These are phyloP conservation scores for Brachyopa scutellaris DNA, from an alignment of 2,888 invertebrate species.

Conservation along the genomic window DNA sequence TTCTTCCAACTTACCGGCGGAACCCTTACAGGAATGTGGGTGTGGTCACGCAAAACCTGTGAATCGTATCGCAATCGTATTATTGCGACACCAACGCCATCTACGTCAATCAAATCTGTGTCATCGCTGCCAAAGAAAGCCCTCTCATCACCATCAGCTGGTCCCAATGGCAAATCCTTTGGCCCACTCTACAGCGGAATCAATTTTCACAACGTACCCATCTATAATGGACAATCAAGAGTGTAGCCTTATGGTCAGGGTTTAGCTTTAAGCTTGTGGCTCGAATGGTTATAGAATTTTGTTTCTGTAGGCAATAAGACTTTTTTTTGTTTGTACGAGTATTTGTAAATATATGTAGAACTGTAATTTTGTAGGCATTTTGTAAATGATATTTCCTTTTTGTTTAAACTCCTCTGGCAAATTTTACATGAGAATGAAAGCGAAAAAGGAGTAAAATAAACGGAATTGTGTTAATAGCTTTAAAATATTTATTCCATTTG, in stretches of 20 bases:
- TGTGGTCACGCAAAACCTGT: slow-evolving; percentile 81
- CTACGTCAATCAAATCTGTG: slow-evolving; percentile 77
- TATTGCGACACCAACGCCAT: slow-evolving; percentile 77
- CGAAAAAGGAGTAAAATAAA: slow-evolving; percentile 44
- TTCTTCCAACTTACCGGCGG: slow-evolving; percentile 80
- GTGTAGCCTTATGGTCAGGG: slow-evolving; percentile 76
- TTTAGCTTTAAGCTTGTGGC: slow-evolving; percentile 65
- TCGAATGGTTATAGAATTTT: slow-evolving; percentile 69
- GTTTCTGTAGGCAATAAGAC: slow-evolving; percentile 1
- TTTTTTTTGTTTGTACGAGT: slow-evolving; percentile 18
- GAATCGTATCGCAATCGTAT: slow-evolving; percentile 80
- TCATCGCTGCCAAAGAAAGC: slow-evolving; percentile 78
- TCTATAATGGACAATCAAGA: slow-evolving; percentile 78
- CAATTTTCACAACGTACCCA: slow-evolving; percentile 81
- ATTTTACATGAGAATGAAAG: no score
- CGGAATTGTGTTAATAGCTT: slow-evolving; percentile 71
- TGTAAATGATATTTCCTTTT: slow-evolving; percentile 54
- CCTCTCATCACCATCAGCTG: slow-evolving; percentile 46
- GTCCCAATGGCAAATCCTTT: slow-evolving; percentile 72
- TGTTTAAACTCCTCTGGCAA: not conserved
- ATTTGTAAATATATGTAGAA: slow-evolving; percentile 63
- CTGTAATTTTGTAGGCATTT: slow-evolving; percentile 34
- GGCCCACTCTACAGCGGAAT: slow-evolving; percentile 81
- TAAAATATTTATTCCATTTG: slow-evolving; percentile 71
- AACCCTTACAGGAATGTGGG: slow-evolving; percentile 81